Base-by-base conservation (phyloP, 1,140 invertebrate species). In the Sycobia sp. region DNA sequence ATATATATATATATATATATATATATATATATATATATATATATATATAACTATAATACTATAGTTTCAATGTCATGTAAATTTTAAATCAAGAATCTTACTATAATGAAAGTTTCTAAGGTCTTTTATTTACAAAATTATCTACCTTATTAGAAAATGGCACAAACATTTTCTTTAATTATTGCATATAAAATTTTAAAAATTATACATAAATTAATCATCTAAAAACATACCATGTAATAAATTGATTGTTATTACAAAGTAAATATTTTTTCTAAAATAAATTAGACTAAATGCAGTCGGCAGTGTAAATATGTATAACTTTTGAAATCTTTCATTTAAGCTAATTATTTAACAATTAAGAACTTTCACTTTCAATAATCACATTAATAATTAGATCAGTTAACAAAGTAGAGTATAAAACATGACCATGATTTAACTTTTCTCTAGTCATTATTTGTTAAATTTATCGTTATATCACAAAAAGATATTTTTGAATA, bases 281-380 rank as follows among this genome's bases (percentile, higher is more conserved):
- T 18, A 20, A 39, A 57, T 29, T 43, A 59, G 38, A n/a, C 16
- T 53, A n/a, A 43, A 71, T 71, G 70, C 70, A 71, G 18, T 16
- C 49, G 67, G 62, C 66, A 72, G 64, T 69, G 11, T 9, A 22
- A 8, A 32, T 49, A 34, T 22, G n/a, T 53, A 34, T 34, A 60
- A 22, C 1, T 59, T 39, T 59, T n/a, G 47, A 9, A 23, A 46
- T 20, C 39, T 49, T 16, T 27, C 3, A 27, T 47, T 20, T 29
- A 39, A 25, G 20, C 39, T 49, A 49, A 58, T 4, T 49, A 9
- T 25, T 50, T 49, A 36, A 60, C 4, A 38, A 34, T 56, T 32
- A 46, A 9, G 34, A 36, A 11, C 44, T 47, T 55, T 20, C 51
- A 51, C 41, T 36, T 59, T 47, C 29, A 39, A 23, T 38, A 20